Percentiles rank a stretch among this genome's conserved stretches.
phyloP scores from a whole-genome alignment of 2,113 vertebrate genomes.

The Paramisgurnus dabryanus region DNA sequence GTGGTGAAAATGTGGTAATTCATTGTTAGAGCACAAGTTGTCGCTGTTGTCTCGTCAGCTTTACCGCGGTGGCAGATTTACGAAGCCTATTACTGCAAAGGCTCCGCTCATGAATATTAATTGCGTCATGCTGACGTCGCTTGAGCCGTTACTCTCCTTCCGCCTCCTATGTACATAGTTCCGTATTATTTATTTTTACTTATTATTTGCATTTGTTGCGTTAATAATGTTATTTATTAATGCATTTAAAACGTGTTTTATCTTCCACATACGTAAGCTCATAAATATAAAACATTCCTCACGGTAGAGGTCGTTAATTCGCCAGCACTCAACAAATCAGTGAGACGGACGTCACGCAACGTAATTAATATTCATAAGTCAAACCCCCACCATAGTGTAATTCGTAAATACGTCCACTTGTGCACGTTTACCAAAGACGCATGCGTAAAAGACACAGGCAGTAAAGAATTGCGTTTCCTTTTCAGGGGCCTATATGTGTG shows the following conservation, averaged over 20 bases:
- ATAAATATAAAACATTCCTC: background rate
- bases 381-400: background rate
- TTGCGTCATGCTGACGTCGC: background rate
- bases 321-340: background rate
- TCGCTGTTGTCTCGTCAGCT: background rate
- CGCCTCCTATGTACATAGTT: too few species aligned
- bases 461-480: conserved; percentile 38
- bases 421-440: background rate
- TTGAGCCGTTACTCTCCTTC: too few species aligned
- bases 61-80: background rate
- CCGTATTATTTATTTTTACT: too few species aligned
- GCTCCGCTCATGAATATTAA: conserved; percentile 1
- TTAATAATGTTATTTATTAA: too few species aligned
- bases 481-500: conserved; percentile 23
- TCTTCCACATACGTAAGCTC: background rate
- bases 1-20: background rate
- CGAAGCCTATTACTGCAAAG: background rate
- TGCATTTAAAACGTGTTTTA: too few species aligned
- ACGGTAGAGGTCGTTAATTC: background rate
- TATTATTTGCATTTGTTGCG: too few species aligned
- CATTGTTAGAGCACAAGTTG: background rate
- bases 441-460: background rate
- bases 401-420: background rate
- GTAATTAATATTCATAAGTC: background rate
- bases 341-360: background rate